Evolutionary conservation across 2,797 vertebrate genomes (phyloP).

Genomic region (Peromyscus aztecus): DNA sequence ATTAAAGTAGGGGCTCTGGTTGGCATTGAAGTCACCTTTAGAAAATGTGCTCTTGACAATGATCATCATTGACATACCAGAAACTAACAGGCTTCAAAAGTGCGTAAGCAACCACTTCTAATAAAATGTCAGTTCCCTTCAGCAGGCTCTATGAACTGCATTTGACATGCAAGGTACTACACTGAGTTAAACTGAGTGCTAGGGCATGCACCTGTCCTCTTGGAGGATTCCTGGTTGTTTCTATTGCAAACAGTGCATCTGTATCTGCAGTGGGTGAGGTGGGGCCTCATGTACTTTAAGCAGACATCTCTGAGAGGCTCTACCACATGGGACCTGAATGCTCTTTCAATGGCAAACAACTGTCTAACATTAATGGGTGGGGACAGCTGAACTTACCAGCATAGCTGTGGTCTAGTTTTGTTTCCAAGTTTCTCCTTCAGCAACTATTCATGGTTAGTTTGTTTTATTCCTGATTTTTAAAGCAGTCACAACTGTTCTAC

Average conservation of each 20-base stretch:
- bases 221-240: background rate
- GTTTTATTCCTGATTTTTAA: background rate
- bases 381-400: background rate
- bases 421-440: background rate
- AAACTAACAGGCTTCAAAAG: conserved; percentile 59
- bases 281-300: background rate
- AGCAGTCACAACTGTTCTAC: background rate
- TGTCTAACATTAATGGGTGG: background rate
- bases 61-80: background rate
- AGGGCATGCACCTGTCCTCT: conserved; percentile 39
- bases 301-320: background rate
- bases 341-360: background rate
- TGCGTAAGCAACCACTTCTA: background rate
- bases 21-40: background rate
- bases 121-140: background rate
- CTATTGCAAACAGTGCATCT: background rate
- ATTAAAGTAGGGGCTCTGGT: background rate
- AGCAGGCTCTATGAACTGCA: background rate
- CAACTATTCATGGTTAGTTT: background rate
- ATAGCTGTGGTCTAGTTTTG: background rate
- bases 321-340: background rate
- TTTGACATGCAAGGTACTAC: background rate
- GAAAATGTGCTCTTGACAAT: conserved; percentile 18
- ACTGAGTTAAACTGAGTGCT: background rate
- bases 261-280: background rate